These are phyloP conservation scores for Willowsia nigromaculata DNA, from an alignment of 2,888 invertebrate genomes.

Conservation along the genomic window DNA sequence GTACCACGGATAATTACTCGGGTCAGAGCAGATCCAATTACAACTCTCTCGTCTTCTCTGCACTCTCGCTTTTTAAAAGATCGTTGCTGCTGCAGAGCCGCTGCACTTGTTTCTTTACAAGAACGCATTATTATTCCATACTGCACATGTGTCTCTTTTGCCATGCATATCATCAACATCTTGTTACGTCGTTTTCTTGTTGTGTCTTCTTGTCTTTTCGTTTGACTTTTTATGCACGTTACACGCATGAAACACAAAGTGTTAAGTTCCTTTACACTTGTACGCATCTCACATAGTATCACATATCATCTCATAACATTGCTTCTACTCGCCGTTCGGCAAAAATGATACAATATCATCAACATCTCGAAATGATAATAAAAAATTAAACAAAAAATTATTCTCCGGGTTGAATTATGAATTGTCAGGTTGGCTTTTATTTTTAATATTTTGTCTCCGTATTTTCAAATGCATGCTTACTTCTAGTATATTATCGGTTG, in stretches of 20 bases:
- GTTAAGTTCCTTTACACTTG: conserved; percentile 53
- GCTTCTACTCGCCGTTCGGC: not conserved
- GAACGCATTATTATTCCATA: not conserved
- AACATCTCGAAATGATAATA: not conserved
- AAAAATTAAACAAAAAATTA: not conserved
- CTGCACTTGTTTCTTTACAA: not conserved
- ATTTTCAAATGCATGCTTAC: too few species aligned
- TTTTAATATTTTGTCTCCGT: too few species aligned
- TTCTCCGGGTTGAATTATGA: too few species aligned
- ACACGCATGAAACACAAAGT: conserved; percentile 10
- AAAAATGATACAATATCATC: conserved; percentile 6
- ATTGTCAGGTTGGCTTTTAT: too few species aligned
- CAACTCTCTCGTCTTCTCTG: not conserved
- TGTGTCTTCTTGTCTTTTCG: not conserved
- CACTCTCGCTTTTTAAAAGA: not conserved
- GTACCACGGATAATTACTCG: conserved; percentile 60
- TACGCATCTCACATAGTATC: conserved; percentile 4
- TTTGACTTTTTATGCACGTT: too few species aligned
- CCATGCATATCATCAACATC: conserved; percentile 49
- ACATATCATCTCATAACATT: not conserved
- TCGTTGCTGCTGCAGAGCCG: not conserved
- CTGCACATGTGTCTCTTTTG: conserved; percentile 45
- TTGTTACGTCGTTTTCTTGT: conserved; percentile 4
- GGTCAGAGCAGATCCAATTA: conserved; percentile 62
- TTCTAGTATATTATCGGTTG: too few species aligned